A percentile compares a stretch with the other conserved stretches of the same genome.
Conservation (phyloP, 2,888 invertebrate species). For the Leucania comma region DNA sequence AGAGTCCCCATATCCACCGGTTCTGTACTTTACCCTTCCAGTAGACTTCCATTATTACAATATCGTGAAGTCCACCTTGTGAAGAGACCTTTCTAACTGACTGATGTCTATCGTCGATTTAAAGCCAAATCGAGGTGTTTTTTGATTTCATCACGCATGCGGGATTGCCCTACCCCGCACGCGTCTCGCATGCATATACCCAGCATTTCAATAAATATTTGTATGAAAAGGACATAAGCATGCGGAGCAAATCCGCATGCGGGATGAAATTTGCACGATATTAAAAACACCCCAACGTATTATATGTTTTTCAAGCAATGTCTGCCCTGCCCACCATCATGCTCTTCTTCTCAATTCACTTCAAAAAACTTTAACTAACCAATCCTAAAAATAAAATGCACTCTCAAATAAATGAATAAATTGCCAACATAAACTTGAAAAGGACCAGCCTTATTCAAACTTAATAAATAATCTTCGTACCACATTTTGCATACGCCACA, state of each 20-base stretch:
- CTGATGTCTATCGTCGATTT: too few relatives aligned
- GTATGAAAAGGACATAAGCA: too few relatives aligned
- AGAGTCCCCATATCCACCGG: background rate
- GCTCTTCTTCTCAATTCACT: background rate
- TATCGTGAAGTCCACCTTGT: background rate
- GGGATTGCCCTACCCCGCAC: too few relatives aligned
- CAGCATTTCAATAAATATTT: too few relatives aligned
- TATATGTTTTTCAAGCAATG: background rate
- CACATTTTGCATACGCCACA: slow-evolving; percentile 46
- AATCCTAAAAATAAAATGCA: background rate
- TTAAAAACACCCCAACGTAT: too few relatives aligned
- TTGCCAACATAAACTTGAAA: slow-evolving; percentile 9
- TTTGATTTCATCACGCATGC: too few relatives aligned
- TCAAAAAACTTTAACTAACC: background rate
- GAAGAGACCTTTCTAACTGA: background rate
- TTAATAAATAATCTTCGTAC: slow-evolving; percentile 12
- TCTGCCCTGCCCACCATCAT: background rate
- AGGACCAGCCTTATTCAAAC: slow-evolving; percentile 23
- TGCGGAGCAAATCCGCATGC: too few relatives aligned
- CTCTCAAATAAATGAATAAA: background rate
- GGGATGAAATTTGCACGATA: too few relatives aligned
- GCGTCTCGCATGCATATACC: too few relatives aligned
- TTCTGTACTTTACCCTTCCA: background rate
- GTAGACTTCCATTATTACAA: background rate
- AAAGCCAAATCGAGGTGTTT: too few relatives aligned